phyloP scores from a whole-genome alignment of 2,797 vertebrate genomes.

The Sorex maritimensis region DNA sequence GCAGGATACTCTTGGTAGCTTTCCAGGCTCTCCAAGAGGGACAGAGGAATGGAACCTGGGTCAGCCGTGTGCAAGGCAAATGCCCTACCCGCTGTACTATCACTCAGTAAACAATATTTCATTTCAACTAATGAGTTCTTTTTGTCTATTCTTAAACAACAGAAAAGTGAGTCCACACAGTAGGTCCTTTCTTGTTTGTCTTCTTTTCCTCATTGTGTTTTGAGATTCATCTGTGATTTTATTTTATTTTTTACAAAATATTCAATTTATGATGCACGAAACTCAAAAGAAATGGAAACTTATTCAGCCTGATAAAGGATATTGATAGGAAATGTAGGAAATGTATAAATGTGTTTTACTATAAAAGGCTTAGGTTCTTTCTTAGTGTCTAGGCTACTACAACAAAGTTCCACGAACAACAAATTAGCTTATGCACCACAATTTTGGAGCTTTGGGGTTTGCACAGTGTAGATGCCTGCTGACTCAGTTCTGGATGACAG shows the following conservation, averaged over 20 bases:
- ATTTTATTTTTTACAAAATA: not conserved
- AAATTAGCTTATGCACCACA: not conserved
- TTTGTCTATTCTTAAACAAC: not conserved
- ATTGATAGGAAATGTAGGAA: constrained; percentile 36
- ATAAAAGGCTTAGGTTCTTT: not conserved
- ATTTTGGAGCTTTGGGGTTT: not conserved
- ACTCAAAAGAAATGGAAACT: not conserved
- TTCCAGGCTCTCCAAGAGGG: too few relatives aligned
- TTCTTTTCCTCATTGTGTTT: constrained; percentile 11
- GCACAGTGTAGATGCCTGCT: not conserved
- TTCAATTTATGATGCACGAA: not conserved
- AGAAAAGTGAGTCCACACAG: not conserved
- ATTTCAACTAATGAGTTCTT: not conserved
- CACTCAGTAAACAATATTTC: not conserved
- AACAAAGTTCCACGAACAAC: not conserved
- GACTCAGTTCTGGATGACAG: not conserved
- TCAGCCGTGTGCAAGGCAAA: too few relatives aligned
- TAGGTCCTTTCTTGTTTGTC: not conserved
- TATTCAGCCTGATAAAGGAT: not conserved
- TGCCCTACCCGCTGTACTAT: too few relatives aligned
- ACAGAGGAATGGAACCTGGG: too few relatives aligned
- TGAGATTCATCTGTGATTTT: not conserved
- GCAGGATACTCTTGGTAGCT: too few relatives aligned
- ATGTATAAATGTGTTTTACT: not conserved
- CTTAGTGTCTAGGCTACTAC: not conserved